Base-by-base conservation (phyloP, 2,113 vertebrate genomes). In the Malurus melanocephalus region DNA sequence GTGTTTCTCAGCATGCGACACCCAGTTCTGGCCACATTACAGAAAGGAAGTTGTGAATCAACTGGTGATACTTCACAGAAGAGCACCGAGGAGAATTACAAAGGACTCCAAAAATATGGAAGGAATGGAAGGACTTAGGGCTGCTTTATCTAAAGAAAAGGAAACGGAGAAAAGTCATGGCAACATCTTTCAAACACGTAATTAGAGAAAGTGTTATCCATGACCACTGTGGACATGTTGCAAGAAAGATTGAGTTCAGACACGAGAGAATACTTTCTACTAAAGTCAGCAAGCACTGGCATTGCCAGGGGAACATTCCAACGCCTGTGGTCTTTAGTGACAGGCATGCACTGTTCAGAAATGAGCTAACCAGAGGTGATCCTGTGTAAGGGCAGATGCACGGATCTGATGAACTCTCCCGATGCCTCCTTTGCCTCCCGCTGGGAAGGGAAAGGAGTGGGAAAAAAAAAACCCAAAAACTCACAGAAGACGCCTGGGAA, bases 401-500 rank as follows among this genome's bases (percentile, higher is more conserved):
- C 7, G 16, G 38, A 45, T 3, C 32, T 5, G 40, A 60, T 11
- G 5, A 67, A 30, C 19, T 13, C 10, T 18, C 38, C 28, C 11
- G 3, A 7, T 3, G 30, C 14, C 24, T 18, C 32, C 22, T 32
- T 33, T 35, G 32, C 74, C 45, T 56, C 27, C 7, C 2, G 4
- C 16, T 35, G 35, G 35, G 35, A 35, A 35, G 35, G 35, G 35
- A 35, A 35, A 35, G 35, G 9, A 35, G 35, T 7, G 35, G 35
- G 33, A 7, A 26, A 38, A 2, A 1, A 27, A 38, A 2, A 0
- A 1, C 4, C 6, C 33, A 55, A 3, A 13, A 51, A 5, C 9
- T 23, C 56, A 6, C 10, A 48, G 20, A 38, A 51, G 16, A n/a
- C 22, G 43, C 28, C 10, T 13, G 13, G 28, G 48, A 79, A 20